Conservation (phyloP, 2,113 vertebrate species). For the Megalops atlanticus region DNA sequence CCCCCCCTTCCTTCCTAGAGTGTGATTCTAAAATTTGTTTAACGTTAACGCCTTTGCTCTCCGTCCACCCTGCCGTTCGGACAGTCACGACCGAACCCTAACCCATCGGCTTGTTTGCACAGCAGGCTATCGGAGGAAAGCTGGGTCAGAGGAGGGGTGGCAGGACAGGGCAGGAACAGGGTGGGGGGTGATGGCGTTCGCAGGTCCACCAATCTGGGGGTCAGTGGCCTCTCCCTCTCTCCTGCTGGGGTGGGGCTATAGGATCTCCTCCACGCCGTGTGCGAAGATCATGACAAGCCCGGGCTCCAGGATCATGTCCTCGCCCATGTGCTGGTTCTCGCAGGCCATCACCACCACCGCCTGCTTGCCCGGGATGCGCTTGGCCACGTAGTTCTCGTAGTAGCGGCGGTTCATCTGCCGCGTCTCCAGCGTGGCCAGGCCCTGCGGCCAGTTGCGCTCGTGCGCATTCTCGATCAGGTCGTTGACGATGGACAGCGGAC, state of each 20-base stretch:
- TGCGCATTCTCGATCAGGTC: slow-evolving; percentile 98
- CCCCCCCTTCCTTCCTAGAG: slow-evolving; percentile 29
- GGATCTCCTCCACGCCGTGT: slow-evolving; percentile 93
- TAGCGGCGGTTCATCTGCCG: slow-evolving; percentile 97
- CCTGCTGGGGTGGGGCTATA: slow-evolving; percentile 58
- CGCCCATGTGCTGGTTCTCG: slow-evolving; percentile 98
- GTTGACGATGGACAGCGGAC: slow-evolving; percentile 90
- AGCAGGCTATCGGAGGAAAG: too few species aligned
- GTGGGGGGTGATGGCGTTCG: too few species aligned
- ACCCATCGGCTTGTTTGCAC: neutral
- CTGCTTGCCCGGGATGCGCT: slow-evolving; percentile 96
- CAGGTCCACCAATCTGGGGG: too few species aligned
- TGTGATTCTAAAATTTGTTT: too few species aligned
- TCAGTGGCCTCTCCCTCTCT: too few species aligned
- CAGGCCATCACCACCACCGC: slow-evolving; percentile 98
- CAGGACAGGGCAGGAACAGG: too few species aligned
- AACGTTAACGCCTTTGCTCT: too few species aligned
- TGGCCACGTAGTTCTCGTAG: slow-evolving; percentile 98
- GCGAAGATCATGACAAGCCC: slow-evolving; percentile 98
- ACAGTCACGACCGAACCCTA: neutral
- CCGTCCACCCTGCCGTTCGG: too few species aligned
- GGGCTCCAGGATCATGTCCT: slow-evolving; percentile 97
- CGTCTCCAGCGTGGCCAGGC: slow-evolving; percentile 93
- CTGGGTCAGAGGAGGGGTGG: too few species aligned
- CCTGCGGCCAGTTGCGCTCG: slow-evolving; percentile 96